These are phyloP conservation scores for Cacatua alba DNA, from an alignment of 2,113 vertebrate species.

Conservation along the genomic window DNA sequence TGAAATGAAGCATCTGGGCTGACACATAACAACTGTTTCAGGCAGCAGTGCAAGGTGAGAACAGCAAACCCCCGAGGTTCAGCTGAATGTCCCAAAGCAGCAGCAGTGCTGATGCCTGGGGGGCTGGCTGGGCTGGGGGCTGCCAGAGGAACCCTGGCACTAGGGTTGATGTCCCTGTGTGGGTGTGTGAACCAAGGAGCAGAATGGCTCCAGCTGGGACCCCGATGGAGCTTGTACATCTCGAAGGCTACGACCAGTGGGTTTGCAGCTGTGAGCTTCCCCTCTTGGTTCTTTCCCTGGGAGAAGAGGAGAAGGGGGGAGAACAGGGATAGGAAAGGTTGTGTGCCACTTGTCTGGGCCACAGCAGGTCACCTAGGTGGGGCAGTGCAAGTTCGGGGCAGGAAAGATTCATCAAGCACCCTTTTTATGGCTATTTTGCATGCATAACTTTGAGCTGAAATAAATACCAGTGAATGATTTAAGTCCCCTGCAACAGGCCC, in stretches of 20 bases:
- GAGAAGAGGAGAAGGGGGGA: not conserved
- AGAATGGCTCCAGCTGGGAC: fast-evolving
- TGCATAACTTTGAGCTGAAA: constrained; percentile 44
- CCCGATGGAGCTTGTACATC: fast-evolving
- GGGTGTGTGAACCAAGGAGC: fast-evolving
- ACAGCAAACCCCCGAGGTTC: not conserved
- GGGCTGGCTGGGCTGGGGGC: fast-evolving
- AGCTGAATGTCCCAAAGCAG: not conserved
- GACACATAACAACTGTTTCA: constrained; percentile 16
- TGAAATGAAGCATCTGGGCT: constrained; percentile 48
- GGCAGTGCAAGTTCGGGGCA: not conserved
- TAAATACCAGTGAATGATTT: constrained; percentile 34
- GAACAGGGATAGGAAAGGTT: not conserved
- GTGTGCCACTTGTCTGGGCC: fast-evolving
- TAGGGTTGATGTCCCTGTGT: fast-evolving
- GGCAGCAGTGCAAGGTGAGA: fast-evolving
- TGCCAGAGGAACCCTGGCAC: not conserved
- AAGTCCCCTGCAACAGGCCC: not conserved
- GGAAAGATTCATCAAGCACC: not conserved
- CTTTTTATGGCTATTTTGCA: constrained; percentile 39
- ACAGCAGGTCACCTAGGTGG: not conserved
- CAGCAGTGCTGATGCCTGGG: fast-evolving
- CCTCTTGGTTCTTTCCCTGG: fast-evolving
- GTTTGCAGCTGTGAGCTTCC: not conserved
- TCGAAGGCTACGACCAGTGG: fast-evolving